Percentiles rank a stretch among this genome's conserved stretches.
phyloP scores from a whole-genome alignment of 2,888 invertebrate species.

The Priocnemis perturbator region DNA sequence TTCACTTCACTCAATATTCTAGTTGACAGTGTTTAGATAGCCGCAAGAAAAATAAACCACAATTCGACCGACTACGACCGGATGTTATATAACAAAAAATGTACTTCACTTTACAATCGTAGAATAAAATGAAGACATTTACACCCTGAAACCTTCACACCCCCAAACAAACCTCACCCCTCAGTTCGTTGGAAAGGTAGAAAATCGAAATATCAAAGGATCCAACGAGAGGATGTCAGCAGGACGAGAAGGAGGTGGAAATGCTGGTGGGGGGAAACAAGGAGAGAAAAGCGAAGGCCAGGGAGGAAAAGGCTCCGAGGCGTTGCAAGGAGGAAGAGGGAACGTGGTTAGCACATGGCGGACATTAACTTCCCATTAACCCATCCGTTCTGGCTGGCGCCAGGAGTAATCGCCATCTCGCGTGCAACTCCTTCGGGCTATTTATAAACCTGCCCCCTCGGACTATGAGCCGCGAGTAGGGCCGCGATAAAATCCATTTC shows the following conservation, averaged over 20 bases:
- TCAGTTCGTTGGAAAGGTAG: too few relatives aligned
- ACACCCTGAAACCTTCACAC: too few relatives aligned
- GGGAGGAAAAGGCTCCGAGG: constrained; percentile 23
- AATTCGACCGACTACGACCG: too few relatives aligned
- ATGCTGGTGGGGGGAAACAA: constrained; percentile 19
- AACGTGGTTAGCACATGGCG: constrained; percentile 53
- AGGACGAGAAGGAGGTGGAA: too few relatives aligned
- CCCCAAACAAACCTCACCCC: too few relatives aligned
- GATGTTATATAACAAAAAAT: too few relatives aligned
- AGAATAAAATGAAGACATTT: too few relatives aligned
- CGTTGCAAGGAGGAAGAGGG: constrained; percentile 30
- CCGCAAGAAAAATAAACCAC: too few relatives aligned
- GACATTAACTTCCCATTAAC: constrained; percentile 68
- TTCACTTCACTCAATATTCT: constrained; percentile 34
- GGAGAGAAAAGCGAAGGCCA: not conserved
- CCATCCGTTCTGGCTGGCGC: constrained; percentile 54
- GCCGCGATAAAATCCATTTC: not conserved
- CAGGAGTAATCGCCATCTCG: constrained; percentile 50
- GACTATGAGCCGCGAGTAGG: constrained; percentile 6
- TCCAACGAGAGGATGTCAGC: too few relatives aligned
- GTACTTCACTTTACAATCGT: too few relatives aligned
- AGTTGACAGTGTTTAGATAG: too few relatives aligned
- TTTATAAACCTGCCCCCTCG: constrained; percentile 54
- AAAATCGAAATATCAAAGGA: too few relatives aligned
- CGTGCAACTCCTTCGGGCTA: constrained; percentile 35